phyloP scores from a whole-genome alignment of 2,888 invertebrate species.

The Caenorhabditis imperialis region DNA sequence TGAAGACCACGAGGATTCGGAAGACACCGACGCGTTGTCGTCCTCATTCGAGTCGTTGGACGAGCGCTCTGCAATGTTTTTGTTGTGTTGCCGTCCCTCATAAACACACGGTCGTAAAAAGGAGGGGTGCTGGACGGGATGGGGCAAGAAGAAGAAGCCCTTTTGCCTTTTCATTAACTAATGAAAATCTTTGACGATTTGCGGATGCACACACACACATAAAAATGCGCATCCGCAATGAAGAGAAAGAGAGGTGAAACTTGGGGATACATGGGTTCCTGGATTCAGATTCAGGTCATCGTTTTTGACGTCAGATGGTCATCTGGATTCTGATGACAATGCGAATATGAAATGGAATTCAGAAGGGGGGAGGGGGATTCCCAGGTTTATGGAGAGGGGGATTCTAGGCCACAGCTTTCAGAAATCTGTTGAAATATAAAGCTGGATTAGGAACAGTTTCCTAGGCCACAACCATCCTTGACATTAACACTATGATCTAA shows the following conservation, averaged over 20 bases:
- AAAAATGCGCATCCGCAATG: constrained; percentile 54
- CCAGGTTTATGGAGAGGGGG: too few relatives aligned
- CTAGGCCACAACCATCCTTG: too few relatives aligned
- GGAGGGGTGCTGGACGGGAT: too few relatives aligned
- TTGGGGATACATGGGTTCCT: too few relatives aligned
- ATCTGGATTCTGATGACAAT: constrained; percentile 39
- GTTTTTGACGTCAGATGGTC: constrained; percentile 52
- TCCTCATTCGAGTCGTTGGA: constrained; percentile 50
- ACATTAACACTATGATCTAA: too few relatives aligned
- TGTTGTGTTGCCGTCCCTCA: constrained; percentile 7
- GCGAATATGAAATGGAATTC: too few relatives aligned
- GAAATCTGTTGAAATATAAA: too few relatives aligned
- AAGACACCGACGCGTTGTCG: constrained; percentile 32
- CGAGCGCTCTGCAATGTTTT: constrained; percentile 39
- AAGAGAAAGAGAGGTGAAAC: constrained; percentile 28
- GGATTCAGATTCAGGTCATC: too few relatives aligned
- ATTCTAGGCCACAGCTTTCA: too few relatives aligned
- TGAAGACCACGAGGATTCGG: constrained; percentile 41
- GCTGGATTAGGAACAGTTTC: too few relatives aligned
- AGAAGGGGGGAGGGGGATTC: too few relatives aligned
- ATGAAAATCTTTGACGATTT: constrained; percentile 48
- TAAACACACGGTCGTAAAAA: constrained; percentile 8
- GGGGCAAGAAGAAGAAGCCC: too few relatives aligned
- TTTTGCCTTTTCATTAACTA: constrained; percentile 50
- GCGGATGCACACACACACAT: constrained; percentile 17